Base-by-base conservation (phyloP, 2,797 vertebrate genomes). In the Epinephelus coioides region DNA sequence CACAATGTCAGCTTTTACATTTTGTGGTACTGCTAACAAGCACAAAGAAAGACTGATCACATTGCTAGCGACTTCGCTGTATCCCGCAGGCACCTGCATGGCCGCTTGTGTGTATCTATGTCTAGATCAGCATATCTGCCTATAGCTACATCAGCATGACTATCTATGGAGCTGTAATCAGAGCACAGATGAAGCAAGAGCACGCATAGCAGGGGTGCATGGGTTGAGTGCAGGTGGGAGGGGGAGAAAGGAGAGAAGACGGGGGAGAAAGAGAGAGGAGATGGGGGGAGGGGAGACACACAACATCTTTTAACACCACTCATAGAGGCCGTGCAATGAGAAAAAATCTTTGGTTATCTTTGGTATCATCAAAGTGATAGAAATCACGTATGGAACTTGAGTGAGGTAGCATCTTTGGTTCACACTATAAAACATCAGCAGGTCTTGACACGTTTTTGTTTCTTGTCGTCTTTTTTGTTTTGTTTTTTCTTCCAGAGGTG, bases 371-470 rank as follows among this genome's bases (percentile, higher is more conserved):
- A 97, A 96, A 95, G 97, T 98, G 98, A 99, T 98, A 97, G 97
- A 99, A 97, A 99, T 99, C 97, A 99, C 97, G 83, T 97, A 97
- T 99, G 97, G 97, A 98, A 97, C 98, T 97, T 92, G 97, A 98
- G 98, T 99, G 98, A 99, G 98, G 98, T 99, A 99, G 98, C 97
- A 95, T 99, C 98, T 99, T 99, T 98, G 97, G 98, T 99, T 99
- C 97, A 97, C 97, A 97, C 97, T 97, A 98, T 97, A 98, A 94
- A 98, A 98, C 97, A 97, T 96, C 96, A 97, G 96, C 96, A 97
- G 97, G 96, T 97, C 95, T 97, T 96, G 96, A 97, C 95, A 96
- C 94, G 80, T 91, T 93, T 91, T 86, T 78, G 73, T 92, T 85
- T 92, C 76, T 82, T 77, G 75, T 92, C 47, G 43, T 93, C 86